A percentile compares a stretch with the other conserved stretches of the same genome.
These are phyloP conservation scores for Erinaceus europaeus DNA, from an alignment of 2,113 vertebrate genomes.

Conservation along the genomic window DNA sequence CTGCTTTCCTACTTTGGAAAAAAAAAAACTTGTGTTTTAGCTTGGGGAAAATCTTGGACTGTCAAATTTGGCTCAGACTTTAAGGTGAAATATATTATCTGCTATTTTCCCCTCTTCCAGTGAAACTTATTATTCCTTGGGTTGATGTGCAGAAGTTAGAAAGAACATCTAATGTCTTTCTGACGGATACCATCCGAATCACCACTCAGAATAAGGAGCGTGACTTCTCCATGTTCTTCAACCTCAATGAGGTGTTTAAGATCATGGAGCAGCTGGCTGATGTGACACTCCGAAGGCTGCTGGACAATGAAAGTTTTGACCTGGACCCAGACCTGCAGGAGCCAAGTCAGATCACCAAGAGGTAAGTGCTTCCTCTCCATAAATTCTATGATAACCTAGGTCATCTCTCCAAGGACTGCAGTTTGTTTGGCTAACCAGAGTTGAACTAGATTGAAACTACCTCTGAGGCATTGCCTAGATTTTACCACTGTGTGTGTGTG, in stretches of 20 bases:
- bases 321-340: slow-evolving; percentile 91
- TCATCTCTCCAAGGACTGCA: not conserved
- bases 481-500: too few species aligned
- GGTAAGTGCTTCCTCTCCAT: slow-evolving; percentile 77
- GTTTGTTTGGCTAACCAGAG: not conserved
- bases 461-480: not conserved
- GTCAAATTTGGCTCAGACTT: not conserved
- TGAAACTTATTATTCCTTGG: slow-evolving; percentile 95
- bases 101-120: slow-evolving; percentile 76
- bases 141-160: slow-evolving; percentile 94
- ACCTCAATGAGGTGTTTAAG: slow-evolving; percentile 88
- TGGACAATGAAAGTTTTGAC: slow-evolving; percentile 94
- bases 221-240: slow-evolving; percentile 97
- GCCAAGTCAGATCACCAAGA: slow-evolving; percentile 92
- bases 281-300: slow-evolving; percentile 90
- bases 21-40: not conserved
- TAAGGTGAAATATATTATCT: not conserved
- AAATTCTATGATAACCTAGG: fast-evolving
- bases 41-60: not conserved
- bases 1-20: not conserved
- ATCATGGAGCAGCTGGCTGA: slow-evolving; percentile 96
- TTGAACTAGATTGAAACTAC: not conserved
- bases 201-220: slow-evolving; percentile 88
- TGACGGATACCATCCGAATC: slow-evolving; percentile 91
- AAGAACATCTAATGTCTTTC: slow-evolving; percentile 89